Base-by-base conservation (phyloP, 2,113 vertebrate genomes). In the Bubo blakistoni region DNA sequence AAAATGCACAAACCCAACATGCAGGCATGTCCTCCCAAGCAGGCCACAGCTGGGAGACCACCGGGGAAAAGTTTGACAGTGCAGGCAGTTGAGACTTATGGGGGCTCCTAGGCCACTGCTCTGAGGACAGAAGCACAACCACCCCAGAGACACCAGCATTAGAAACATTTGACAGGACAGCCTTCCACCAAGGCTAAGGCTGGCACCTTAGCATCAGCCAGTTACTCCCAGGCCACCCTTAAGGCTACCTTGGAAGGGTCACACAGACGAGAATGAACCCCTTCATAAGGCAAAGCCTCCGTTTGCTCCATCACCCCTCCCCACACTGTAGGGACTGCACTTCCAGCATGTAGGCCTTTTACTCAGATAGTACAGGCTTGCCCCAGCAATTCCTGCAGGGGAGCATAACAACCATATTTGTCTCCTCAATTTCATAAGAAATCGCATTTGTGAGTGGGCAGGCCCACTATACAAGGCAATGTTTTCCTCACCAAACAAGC, bases 291-390 rank as follows among this genome's bases (percentile, higher is more conserved):
- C 63, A 84, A 77, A 91, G 55, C 49, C 5, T 0, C 21, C 8
- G 11, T 67, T n/a, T 73, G 36, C n/a, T 65, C 58, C 40, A 65
- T 42, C 0, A 1, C 21, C 32, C n/a, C 32, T 66, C 5, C 1
- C 0, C 1, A 57, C 4, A 2, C 25, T 9, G 7, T 2, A 84
- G 16, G 36, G 14, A 18, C 59, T 34, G 14, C 1, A 1, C 52
- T 79, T 84, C 12, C 14, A 78, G n/a, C 20, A 46, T 2, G 3
- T 4, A 84, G 44, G 8, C 20, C 38, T 86, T n/a, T 26, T 15
- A 38, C 26, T 67, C 38, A 29, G 47, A 27, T 3, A 85, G 38
- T 14, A 81, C 29, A 74, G 29, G 30, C 14, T 67, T 79, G 24
- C 52, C 25, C 76, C 30, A 66, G 21, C 15, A 76, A 4, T 15